Base-by-base conservation (phyloP, 2,888 invertebrate species). In the Cataglyphis livida region DNA sequence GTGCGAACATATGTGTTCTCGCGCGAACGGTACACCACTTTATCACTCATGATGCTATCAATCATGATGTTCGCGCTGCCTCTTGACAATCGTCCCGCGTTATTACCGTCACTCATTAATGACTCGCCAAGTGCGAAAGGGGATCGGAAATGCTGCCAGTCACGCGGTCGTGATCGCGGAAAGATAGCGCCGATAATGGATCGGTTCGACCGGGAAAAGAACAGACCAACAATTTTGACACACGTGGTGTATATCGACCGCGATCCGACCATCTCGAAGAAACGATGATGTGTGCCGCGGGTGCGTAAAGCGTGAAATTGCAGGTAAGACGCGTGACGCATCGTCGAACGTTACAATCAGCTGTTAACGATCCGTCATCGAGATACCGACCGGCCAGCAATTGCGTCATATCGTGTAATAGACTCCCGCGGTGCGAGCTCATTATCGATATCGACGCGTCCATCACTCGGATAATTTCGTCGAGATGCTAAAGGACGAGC, bases 281-380 rank as follows among this genome's bases (percentile, higher is more conserved):
- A 54, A 74, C 28, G 81, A 82, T 66, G 83, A 74, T 73, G 79
- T 25, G 54, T 65, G 66, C 66, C 74, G 74, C 64, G 81, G 28
- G 21, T 68, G 65, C 75, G 66, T 64, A 59, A 79, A 82, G 54
- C 84, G 76, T 84, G 75, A 84, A 84, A 84, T 84, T 84, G 75
- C 74, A 70, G 66, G 74, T 59, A 44, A 51, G 75, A 48, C 70
- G 66, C 70, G 70, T 68, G 81, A 84, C 75, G 65, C 81, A 35
- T 57, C 81, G 81, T n/a, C 73, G 73, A 21, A 61, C 59, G 35
- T 66, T 61, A 81, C 65, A 73, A 83, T 81, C 83, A 73, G 73
- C 73, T 74, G 81, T 57, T 83, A 83, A 83, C 83, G 66, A 81
- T 79, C 70, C 79, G 73, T 71, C 79, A 51, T 71, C 21, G 48